Conservation (phyloP, 2,113 vertebrate species). For the Ammodytes dubius region DNA sequence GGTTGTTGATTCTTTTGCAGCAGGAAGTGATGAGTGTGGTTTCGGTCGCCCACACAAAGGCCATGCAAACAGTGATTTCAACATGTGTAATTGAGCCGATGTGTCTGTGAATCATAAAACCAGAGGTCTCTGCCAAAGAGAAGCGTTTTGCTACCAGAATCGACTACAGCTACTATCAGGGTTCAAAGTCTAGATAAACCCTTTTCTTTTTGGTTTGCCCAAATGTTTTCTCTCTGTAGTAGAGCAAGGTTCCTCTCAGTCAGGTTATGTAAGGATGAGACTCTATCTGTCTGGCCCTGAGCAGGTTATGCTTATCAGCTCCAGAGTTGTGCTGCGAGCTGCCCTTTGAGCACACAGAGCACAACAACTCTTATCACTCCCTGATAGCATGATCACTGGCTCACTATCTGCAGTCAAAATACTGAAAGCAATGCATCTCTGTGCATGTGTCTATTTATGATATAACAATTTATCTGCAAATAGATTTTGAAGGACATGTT, state of each 20-base stretch:
- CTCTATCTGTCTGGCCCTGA: slow-evolving; percentile 62
- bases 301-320: slow-evolving; percentile 60
- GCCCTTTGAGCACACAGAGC: slow-evolving; percentile 67
- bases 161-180: slow-evolving; percentile 16
- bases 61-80: slow-evolving; percentile 17
- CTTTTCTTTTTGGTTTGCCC: slow-evolving; percentile 26
- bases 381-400: slow-evolving; percentile 53
- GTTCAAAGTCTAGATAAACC: slow-evolving; percentile 31
- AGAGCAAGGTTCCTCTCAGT: slow-evolving; percentile 15
- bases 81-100: slow-evolving; percentile 2
- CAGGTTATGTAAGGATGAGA: slow-evolving; percentile 44
- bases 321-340: slow-evolving; percentile 38
- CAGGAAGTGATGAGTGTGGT: not conserved
- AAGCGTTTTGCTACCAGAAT: slow-evolving; percentile 5
- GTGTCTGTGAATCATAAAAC: slow-evolving; percentile 24
- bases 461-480: slow-evolving; percentile 28
- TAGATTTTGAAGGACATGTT: slow-evolving; percentile 29
- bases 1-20: not conserved
- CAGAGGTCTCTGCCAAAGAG: slow-evolving; percentile 8
- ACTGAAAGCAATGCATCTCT: slow-evolving; percentile 23
- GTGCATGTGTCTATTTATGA: not conserved
- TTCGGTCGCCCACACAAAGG: not conserved
- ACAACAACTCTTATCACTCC: slow-evolving; percentile 51
- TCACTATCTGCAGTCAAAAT: slow-evolving; percentile 65
- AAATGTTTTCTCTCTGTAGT: slow-evolving; percentile 20